Evolutionary conservation across 2,888 invertebrate species (phyloP).

Genomic region (Drosophila borborema): DNA sequence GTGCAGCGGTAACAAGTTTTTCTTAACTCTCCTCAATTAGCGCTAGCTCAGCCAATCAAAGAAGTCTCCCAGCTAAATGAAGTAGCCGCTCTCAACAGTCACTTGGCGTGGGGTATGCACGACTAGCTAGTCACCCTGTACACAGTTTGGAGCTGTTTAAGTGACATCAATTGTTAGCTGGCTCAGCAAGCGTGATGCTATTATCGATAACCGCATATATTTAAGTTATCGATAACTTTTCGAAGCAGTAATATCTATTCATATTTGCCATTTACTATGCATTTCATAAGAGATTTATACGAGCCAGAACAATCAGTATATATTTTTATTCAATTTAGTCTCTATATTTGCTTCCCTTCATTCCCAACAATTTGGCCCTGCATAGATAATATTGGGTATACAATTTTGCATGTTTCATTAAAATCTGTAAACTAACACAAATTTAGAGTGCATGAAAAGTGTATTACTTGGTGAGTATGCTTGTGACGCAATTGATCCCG

Average conservation of each 20-base stretch:
- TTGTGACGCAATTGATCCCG: background rate
- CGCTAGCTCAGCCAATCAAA: background rate
- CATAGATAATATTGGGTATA: too few relatives aligned
- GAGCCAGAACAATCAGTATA: too few relatives aligned
- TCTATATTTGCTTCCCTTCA: too few relatives aligned
- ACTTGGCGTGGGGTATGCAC: background rate
- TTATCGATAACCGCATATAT: background rate
- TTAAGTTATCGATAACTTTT: too few relatives aligned
- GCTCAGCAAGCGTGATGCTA: background rate
- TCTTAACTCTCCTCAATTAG: constrained; percentile 14
- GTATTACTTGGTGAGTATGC: background rate
- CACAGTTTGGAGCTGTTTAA: too few relatives aligned
- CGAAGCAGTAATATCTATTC: background rate
- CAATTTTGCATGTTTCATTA: background rate
- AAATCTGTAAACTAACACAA: background rate
- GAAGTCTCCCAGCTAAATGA: constrained; percentile 2
- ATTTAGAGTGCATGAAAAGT: background rate
- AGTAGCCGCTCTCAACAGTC: background rate
- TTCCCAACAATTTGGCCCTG: too few relatives aligned
- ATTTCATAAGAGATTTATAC: too few relatives aligned
- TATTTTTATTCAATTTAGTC: too few relatives aligned
- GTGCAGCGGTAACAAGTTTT: constrained; percentile 46
- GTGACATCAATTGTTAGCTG: background rate
- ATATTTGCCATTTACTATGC: background rate
- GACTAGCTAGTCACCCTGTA: background rate